Conservation (phyloP, 1,140 invertebrate species). For the Caerostris darwini region DNA sequence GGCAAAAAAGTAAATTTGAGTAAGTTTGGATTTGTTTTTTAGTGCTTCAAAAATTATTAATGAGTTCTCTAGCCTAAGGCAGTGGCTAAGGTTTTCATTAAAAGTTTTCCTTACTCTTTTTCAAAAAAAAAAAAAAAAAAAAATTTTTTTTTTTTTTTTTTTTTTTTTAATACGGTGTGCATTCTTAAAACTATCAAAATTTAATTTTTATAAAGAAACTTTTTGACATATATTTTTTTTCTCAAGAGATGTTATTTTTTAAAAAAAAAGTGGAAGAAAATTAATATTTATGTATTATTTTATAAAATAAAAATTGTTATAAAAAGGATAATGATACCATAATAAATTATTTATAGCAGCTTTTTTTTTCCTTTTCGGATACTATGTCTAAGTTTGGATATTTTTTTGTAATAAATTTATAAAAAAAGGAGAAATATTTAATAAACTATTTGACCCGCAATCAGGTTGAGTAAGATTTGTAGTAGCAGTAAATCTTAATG, state of each 20-base stretch:
- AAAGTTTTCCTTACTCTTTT: background rate
- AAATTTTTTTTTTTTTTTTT: background rate
- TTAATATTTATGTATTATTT: slow-evolving; percentile 23
- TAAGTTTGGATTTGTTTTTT: slow-evolving; percentile 38
- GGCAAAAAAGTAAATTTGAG: background rate
- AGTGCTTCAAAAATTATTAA: slow-evolving; percentile 27
- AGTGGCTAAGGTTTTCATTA: background rate
- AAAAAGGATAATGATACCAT: background rate
- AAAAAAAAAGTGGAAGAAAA: background rate
- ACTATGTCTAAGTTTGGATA: no score
- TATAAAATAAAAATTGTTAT: background rate
- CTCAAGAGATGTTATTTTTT: background rate
- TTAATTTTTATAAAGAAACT: background rate
- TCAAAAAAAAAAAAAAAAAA: no score
- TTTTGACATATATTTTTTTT: background rate
- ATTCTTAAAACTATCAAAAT: slow-evolving; percentile 23
- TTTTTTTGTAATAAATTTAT: no score
- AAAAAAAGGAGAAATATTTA: background rate
- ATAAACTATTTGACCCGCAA: background rate
- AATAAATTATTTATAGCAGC: background rate
- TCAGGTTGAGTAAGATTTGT: background rate
- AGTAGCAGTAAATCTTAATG: no score
- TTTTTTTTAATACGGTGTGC: no score
- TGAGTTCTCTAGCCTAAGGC: slow-evolving; percentile 22
- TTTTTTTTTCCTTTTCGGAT: no score